These are phyloP conservation scores for Hylaeus anthracinus DNA, from an alignment of 1,140 invertebrate species.

Conservation along the genomic window DNA sequence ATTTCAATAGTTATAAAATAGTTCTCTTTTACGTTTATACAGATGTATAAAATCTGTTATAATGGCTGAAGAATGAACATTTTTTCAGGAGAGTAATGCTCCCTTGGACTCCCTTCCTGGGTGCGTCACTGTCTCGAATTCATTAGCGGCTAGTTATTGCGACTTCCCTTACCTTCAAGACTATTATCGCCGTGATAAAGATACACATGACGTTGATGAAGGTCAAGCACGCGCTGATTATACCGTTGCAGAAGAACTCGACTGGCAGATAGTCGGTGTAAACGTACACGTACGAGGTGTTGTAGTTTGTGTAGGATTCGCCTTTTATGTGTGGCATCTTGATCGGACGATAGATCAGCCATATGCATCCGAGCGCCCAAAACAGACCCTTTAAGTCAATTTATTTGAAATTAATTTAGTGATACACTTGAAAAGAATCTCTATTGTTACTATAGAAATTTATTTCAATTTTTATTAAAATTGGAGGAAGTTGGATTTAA, in stretches of 20 bases:
- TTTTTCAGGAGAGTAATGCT: too few relatives aligned
- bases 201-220: conserved; percentile 93
- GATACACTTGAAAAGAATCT: too few relatives aligned
- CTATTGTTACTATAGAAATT: too few relatives aligned
- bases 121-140: too few relatives aligned
- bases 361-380: conserved; percentile 89
- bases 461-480: too few relatives aligned
- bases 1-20: too few relatives aligned
- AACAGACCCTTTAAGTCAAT: conserved; percentile 84
- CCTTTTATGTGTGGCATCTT: conserved; percentile 87
- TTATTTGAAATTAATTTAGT: too few relatives aligned
- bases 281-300: conserved; percentile 84
- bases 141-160: neutral
- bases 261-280: conserved; percentile 88
- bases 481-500: too few relatives aligned
- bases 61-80: too few relatives aligned
- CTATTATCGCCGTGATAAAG: conserved; percentile 89
- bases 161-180: conserved; percentile 85
- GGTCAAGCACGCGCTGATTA: conserved; percentile 90
- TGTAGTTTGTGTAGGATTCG: conserved; percentile 83
- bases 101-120: too few relatives aligned
- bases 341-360: conserved; percentile 84
- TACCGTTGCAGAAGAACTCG: conserved; percentile 89
- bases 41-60: too few relatives aligned
- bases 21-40: too few relatives aligned